Percentiles rank a stretch among this genome's conserved stretches.
phyloP scores from a whole-genome alignment of 2,888 invertebrate genomes.

The Papilio protenor region DNA sequence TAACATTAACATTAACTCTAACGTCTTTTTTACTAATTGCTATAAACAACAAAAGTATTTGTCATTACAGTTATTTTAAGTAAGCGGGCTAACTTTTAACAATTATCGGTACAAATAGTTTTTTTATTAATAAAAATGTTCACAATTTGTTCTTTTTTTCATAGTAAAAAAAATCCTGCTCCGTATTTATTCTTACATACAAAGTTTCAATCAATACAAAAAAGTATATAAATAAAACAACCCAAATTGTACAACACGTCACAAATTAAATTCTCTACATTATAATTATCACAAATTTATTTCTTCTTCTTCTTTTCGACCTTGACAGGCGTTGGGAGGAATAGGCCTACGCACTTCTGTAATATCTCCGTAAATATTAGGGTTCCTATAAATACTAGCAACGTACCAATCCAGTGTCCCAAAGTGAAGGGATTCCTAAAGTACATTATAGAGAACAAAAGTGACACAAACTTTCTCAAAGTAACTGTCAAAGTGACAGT shows the following conservation, averaged over 20 bases:
- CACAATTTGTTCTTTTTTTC: constrained; percentile 1
- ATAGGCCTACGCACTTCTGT: constrained; percentile 75
- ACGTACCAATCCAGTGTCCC: constrained; percentile 95
- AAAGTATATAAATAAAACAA: constrained; percentile 9
- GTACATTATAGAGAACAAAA: constrained; percentile 97
- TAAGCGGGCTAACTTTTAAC: neutral
- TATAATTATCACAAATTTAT: constrained; percentile 48
- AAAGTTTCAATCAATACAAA: constrained; percentile 18
- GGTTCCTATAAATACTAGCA: constrained; percentile 96
- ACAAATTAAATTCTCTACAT: constrained; percentile 5
- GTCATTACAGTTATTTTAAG: neutral
- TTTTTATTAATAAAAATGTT: neutral
- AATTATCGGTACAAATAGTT: neutral
- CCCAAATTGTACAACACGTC: constrained; percentile 23
- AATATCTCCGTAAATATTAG: constrained; percentile 94
- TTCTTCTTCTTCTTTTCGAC: constrained; percentile 66
- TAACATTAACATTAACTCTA: neutral
- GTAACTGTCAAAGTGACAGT: constrained; percentile 98
- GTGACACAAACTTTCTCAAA: constrained; percentile 96
- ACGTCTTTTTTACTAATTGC: neutral
- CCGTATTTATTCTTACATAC: neutral
- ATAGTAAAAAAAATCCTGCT: neutral
- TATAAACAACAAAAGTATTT: neutral
- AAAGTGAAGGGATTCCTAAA: constrained; percentile 97
- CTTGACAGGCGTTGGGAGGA: constrained; percentile 59